Evolutionary conservation across 2,797 vertebrate species (phyloP), one percentile per base, ranked within the genome.

Genomic region (Lithobates pipiens): DNA sequence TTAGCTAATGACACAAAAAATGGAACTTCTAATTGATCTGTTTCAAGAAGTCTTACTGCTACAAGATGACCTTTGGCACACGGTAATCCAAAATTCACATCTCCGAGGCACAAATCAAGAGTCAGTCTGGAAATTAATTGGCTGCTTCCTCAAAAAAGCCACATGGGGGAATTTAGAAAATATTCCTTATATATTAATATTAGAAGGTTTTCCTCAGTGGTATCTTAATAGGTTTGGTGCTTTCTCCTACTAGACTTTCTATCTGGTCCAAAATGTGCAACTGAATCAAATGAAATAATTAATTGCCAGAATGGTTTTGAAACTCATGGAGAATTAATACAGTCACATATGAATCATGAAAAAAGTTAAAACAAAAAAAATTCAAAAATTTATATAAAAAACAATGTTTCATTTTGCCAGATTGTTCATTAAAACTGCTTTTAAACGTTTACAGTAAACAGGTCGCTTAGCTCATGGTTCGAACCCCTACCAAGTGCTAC

Each of bases 1-100:
- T 67, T 29, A 15, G 10, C 63, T 83, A 80, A 80, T 80, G 5
- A 65, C 86, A 83, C 84, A 65, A n/a, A 88, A 29, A n/a, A 54
- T 63, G 5, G 21, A 23, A 7, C 34, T 57, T 75, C 42, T 76
- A 82, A 71, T 42, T 86, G 76, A 80, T 80, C 46, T 88, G 50
- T 16, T 36, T 65, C n/a, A 7, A 0, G 0, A 36, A 39, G 1
- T 25, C 68, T 29, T 75, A 29, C 83, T 77, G 5, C 74, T 6
- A 10, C 25, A 25, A 73, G 63, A 36, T 9, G n/a, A 34, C 39
- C 73, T 44, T 1, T 27, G 67, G 82, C 75, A 42, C 21, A 0
- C 0, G 7, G 11, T 34, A 27, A 42, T 0, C 0, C 0, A 10
- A 21, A 16, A n/a, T 4, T 79, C 61, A 1, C 15, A 3, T 2